Evolutionary conservation across 2,888 invertebrate genomes (phyloP).

Genomic region (Andrena trimmerana): DNA sequence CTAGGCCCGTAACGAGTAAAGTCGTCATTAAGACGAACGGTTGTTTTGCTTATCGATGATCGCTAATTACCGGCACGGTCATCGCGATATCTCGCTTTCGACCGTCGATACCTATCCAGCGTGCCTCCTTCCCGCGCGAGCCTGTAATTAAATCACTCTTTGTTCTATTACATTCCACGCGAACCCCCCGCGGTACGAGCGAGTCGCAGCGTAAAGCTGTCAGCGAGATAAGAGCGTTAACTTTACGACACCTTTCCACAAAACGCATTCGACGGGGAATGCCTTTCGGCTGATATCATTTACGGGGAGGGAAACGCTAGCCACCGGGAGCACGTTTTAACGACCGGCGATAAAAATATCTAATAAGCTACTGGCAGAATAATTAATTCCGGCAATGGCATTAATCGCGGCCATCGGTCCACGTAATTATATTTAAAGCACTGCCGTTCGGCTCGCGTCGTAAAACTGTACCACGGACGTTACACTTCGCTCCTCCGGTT

Average conservation of each 20-base stretch:
- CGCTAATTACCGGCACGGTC: slow-evolving; percentile 52
- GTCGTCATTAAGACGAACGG: slow-evolving; percentile 67
- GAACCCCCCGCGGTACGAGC: slow-evolving; percentile 15
- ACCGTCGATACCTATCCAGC: slow-evolving; percentile 57
- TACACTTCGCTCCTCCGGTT: neutral
- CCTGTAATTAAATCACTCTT: slow-evolving; percentile 68
- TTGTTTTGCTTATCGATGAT: slow-evolving; percentile 65
- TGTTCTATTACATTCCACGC: slow-evolving; percentile 51
- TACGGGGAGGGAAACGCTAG: slow-evolving; percentile 26
- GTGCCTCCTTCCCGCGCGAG: slow-evolving; percentile 27
- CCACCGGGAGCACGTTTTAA: slow-evolving; percentile 48
- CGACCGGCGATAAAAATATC: slow-evolving; percentile 63
- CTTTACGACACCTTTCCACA: slow-evolving; percentile 54
- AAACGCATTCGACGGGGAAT: slow-evolving; percentile 60
- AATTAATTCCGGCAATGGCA: slow-evolving; percentile 60
- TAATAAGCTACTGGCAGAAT: slow-evolving; percentile 60
- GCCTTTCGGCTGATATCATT: slow-evolving; percentile 64
- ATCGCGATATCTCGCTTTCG: slow-evolving; percentile 49
- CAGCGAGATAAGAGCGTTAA: slow-evolving; percentile 61
- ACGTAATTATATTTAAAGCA: slow-evolving; percentile 49
- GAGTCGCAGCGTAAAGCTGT: slow-evolving; percentile 61
- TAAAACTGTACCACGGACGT: slow-evolving; percentile 43
- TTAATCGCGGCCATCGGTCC: slow-evolving; percentile 48
- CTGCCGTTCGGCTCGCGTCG: slow-evolving; percentile 49
- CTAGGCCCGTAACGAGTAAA: slow-evolving; percentile 54